These are phyloP conservation scores for Calliphora vomitoria DNA, from an alignment of 2,888 invertebrate genomes.

Conservation along the genomic window DNA sequence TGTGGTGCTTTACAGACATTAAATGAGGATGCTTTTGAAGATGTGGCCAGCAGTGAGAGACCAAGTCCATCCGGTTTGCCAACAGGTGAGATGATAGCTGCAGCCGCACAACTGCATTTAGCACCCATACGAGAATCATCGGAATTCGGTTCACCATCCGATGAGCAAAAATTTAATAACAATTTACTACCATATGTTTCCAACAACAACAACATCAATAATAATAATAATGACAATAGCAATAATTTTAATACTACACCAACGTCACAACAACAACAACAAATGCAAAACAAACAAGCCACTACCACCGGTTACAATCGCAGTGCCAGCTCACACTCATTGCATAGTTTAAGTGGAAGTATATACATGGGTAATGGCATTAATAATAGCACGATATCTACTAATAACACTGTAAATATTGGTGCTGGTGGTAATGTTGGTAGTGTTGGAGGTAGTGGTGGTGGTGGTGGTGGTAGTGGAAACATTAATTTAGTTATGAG, in stretches of 20 bases:
- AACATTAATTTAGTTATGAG: slow-evolving; percentile 73
- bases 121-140: slow-evolving; percentile 85
- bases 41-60: slow-evolving; percentile 91
- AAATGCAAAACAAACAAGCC: slow-evolving; percentile 73
- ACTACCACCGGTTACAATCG: slow-evolving; percentile 78
- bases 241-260: slow-evolving; percentile 66
- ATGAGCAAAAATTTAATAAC: slow-evolving; percentile 81
- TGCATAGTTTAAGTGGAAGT: slow-evolving; percentile 79
- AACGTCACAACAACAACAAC: slow-evolving; percentile 77
- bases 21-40: slow-evolving; percentile 97
- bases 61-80: slow-evolving; percentile 86
- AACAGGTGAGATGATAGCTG: slow-evolving; percentile 85
- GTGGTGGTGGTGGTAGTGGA: slow-evolving; percentile 70
- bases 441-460: too few relatives aligned
- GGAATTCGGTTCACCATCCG: slow-evolving; percentile 84
- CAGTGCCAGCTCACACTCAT: slow-evolving; percentile 82
- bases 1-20: slow-evolving; percentile 96
- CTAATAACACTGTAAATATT: slow-evolving; percentile 46
- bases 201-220: slow-evolving; percentile 78
- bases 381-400: slow-evolving; percentile 39
- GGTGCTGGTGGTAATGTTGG: slow-evolving; percentile 29
- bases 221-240: slow-evolving; percentile 76
- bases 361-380: slow-evolving; percentile 70
- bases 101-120: slow-evolving; percentile 84
- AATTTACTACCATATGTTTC: slow-evolving; percentile 77